Conservation (phyloP, 1,140 invertebrate species). For the Drosophila pruinosa region DNA sequence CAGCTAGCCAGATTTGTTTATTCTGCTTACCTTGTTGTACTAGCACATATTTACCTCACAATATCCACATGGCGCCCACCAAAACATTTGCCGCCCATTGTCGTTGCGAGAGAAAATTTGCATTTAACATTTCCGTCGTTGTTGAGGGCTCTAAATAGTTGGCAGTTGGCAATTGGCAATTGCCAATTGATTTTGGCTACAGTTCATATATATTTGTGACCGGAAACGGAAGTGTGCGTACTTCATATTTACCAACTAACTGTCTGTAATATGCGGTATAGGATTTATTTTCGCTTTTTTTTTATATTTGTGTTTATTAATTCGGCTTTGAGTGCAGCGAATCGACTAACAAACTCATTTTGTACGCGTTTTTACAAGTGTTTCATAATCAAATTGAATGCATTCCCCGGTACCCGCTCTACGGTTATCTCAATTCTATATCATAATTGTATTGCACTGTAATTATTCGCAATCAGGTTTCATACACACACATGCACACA, state of each 20-base stretch:
- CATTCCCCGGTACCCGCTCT: too few relatives aligned
- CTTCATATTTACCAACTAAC: constrained; percentile 45
- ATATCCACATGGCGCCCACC: not conserved
- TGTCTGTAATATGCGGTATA: not conserved
- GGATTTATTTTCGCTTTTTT: not conserved
- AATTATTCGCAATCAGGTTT: constrained; percentile 52
- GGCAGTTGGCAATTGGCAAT: not conserved
- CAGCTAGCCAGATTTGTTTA: too few relatives aligned
- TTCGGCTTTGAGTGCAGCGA: constrained; percentile 10
- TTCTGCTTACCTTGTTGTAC: too few relatives aligned
- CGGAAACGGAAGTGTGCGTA: constrained; percentile 62
- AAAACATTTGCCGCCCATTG: not conserved
- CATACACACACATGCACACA: not conserved
- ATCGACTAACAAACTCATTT: constrained; percentile 9
- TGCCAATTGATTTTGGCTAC: not conserved
- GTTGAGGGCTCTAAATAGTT: not conserved
- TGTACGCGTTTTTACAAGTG: constrained; percentile 47
- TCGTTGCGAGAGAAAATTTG: not conserved
- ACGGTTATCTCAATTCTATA: constrained; percentile 41
- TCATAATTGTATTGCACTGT: constrained; percentile 53
- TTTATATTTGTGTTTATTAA: constrained; percentile 19
- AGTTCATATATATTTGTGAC: constrained; percentile 38
- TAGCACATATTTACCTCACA: not conserved
- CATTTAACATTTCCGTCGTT: not conserved
- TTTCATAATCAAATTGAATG: constrained; percentile 39